These are phyloP conservation scores for Thaumetopoea pityocampa DNA, from an alignment of 1,140 invertebrate species.

Conservation along the genomic window DNA sequence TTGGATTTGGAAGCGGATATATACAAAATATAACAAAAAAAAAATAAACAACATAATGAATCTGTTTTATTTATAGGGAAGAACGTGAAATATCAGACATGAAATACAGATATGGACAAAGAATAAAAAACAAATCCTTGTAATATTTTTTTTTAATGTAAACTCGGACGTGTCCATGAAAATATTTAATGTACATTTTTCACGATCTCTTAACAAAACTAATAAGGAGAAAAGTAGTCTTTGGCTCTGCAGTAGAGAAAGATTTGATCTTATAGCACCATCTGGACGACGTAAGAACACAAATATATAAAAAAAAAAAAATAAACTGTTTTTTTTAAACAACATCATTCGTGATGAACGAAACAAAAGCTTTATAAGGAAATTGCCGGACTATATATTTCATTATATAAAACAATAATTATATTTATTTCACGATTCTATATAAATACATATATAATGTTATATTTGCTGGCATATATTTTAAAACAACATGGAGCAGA, in stretches of 20 bases:
- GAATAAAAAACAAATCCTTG: too few species aligned
- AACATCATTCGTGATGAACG: conserved; percentile 5
- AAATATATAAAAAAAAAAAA: conserved; percentile 26
- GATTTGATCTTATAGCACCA: conserved; percentile 63
- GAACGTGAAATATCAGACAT: too few species aligned
- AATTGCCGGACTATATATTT: neutral
- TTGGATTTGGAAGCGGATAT: conserved; percentile 36
- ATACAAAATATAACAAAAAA: conserved; percentile 33
- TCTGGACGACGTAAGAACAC: conserved; percentile 46
- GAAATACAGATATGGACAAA: too few species aligned
- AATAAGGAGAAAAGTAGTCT: conserved; percentile 44
- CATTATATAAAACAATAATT: too few species aligned
- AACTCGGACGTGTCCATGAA: too few species aligned
- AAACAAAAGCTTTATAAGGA: neutral
- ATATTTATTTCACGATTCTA: too few species aligned
- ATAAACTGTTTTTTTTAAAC: conserved; percentile 4
- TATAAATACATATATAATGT: too few species aligned
- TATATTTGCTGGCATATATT: too few species aligned
- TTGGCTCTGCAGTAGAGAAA: conserved; percentile 61
- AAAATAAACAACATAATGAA: too few species aligned
- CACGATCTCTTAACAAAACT: conserved; percentile 20
- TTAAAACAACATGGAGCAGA: too few species aligned
- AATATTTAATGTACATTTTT: conserved; percentile 20
- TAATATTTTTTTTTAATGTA: neutral
- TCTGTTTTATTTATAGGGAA: too few species aligned